Evolutionary conservation across 2,888 invertebrate genomes (phyloP), one percentile per base, ranked within the genome.

Genomic region (Lasioglossum marginatum): DNA sequence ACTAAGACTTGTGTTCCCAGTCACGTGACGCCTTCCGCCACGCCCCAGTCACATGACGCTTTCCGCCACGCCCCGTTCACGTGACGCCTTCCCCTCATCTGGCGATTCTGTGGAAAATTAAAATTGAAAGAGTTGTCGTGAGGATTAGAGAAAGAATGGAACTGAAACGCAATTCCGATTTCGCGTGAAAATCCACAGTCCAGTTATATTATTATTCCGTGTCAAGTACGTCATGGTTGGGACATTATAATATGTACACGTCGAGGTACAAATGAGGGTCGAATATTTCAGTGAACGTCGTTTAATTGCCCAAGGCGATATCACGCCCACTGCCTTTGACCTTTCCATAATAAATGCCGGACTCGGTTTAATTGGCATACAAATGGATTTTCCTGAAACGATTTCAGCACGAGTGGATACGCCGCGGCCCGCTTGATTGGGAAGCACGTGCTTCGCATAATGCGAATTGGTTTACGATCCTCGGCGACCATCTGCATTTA

Each of bases 361-460:
- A 66, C 81, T 37, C 74, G 63, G 79, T 79, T 90, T 88, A 90
- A 90, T 90, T 90, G 89, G 85, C 84, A 90, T 85, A 82, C 83
- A 88, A 90, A 88, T 90, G 83, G 80, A 88, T 90, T 90, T 90
- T 87, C 79, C 79, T 81, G 78, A 37, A 71, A 87, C 82, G 40
- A 60, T 87, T 87, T 83, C 87, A 74, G 87, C 81, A 79, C 82
- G 79, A 82, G 66, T 79, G 84, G 79, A 81, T 77, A 80, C 77
- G 45, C 77, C 80, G 72, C 52, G 66, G 75, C 77, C 76, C 82
- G 80, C 27, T 80, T 82, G 79, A 89, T 89, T 81, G 81, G 82
- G 52, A 81, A 86, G 82, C 85, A 89, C 89, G 89, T 89, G 87
- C 85, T 77, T 37, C 77, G 89, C 79, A 86, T 89, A 89, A 87